A percentile compares a stretch with the other conserved stretches of the same genome.
These are phyloP conservation scores for Luidia sarsii DNA, from an alignment of 53 echinoderm and acorn worm genomes.

Conservation along the genomic window DNA sequence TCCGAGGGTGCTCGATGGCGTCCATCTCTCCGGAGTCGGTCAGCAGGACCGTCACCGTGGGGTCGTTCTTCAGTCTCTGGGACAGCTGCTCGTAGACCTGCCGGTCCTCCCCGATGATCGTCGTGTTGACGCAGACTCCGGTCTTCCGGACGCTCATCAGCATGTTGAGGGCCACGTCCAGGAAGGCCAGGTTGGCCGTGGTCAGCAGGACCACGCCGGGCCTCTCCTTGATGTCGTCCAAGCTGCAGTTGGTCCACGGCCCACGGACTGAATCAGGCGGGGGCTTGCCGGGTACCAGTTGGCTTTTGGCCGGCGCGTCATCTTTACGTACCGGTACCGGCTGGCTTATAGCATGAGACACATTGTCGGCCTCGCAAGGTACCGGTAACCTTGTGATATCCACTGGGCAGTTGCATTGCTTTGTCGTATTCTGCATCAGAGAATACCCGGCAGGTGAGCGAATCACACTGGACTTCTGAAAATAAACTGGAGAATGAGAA, in stretches of 20 bases:
- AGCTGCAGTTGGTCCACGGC: not conserved
- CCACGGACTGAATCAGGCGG: not conserved
- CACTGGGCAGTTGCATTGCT: too few relatives aligned
- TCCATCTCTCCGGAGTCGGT: not conserved
- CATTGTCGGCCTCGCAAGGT: too few relatives aligned
- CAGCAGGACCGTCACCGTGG: not conserved
- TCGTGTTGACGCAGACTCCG: constrained; percentile 12
- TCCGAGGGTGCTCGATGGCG: not conserved
- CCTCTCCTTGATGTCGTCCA: constrained; percentile 1
- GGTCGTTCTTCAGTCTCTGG: not conserved
- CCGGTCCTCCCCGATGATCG: constrained; percentile 8
- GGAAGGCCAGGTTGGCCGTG: not conserved
- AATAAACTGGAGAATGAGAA: too few relatives aligned
- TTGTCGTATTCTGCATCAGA: too few relatives aligned
- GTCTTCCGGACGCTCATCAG: not conserved
- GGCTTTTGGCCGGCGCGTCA: too few relatives aligned
- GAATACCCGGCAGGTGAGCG: too few relatives aligned
- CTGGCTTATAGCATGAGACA: too few relatives aligned
- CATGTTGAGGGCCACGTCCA: constrained; percentile 8
- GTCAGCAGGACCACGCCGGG: constrained; percentile 21
- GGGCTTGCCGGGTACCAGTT: too few relatives aligned
- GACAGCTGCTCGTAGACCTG: not conserved
- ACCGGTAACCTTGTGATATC: too few relatives aligned
- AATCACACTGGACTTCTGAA: too few relatives aligned
- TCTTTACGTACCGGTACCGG: too few relatives aligned